Percentiles rank a stretch among this genome's conserved stretches.
Conservation (phyloP, 2,797 vertebrate genomes). For the Pseudotriccus pelzelni region DNA sequence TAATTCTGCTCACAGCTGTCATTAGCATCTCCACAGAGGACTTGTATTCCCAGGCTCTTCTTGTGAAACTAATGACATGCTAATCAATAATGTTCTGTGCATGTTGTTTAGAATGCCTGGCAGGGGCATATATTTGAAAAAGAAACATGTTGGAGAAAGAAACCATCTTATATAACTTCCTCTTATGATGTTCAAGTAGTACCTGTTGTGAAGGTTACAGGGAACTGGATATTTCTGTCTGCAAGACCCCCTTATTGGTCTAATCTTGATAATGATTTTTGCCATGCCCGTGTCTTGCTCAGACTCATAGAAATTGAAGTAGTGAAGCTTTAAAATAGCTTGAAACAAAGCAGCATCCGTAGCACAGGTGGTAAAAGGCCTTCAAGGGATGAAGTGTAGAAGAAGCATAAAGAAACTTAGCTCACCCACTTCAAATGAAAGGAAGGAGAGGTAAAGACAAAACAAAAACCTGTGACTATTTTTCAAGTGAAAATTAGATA, state of each 20-base stretch:
- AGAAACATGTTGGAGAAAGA: neutral
- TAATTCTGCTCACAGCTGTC: neutral
- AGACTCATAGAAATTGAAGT: neutral
- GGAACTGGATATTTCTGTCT: neutral
- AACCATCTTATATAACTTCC: neutral
- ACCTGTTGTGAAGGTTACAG: neutral
- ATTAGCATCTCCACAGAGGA: neutral
- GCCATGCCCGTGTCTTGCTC: neutral
- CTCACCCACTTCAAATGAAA: neutral
- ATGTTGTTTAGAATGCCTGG: neutral
- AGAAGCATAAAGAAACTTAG: neutral
- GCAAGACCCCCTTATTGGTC: neutral
- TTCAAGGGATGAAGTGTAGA: neutral
- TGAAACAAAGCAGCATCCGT: neutral
- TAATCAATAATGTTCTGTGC: neutral
- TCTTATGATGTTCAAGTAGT: neutral
- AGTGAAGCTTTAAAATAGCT: neutral
- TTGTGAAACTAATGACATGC: neutral
- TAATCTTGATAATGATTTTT: neutral
- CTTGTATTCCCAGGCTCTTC: neutral
- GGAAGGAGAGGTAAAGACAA: neutral
- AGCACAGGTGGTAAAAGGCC: neutral
- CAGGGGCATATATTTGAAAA: neutral
- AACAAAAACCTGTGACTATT: neutral
- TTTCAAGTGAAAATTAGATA: neutral